phyloP scores from a whole-genome alignment of 2,113 vertebrate species.

The Dipodomys merriami region DNA sequence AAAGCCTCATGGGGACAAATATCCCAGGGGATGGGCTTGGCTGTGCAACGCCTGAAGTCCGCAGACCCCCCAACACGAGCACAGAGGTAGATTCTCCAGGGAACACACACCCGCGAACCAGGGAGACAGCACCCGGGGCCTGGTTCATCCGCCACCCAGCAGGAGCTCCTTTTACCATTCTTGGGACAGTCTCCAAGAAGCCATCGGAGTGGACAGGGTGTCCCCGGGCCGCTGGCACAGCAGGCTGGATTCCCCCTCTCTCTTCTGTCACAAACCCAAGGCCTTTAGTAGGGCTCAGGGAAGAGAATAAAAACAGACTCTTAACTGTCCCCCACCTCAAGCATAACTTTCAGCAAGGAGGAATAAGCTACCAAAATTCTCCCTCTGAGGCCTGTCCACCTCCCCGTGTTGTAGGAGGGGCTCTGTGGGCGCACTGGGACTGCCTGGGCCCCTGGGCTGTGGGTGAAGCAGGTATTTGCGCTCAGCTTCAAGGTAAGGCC shows the following conservation, averaged over 20 bases:
- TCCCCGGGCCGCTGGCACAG: no score
- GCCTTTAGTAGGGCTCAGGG: no score
- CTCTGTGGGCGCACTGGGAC: background rate
- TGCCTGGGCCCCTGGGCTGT: accelerated
- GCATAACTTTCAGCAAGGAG: background rate
- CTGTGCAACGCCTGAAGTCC: no score
- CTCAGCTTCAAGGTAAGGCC: no score
- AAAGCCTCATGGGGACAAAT: background rate
- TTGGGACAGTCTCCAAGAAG: background rate
- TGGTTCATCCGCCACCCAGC: background rate
- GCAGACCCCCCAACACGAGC: no score
- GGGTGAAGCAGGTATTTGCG: background rate
- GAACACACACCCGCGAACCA: no score
- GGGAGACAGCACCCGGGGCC: background rate
- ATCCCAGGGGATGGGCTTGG: no score
- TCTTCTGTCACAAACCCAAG: background rate
- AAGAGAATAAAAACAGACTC: background rate
- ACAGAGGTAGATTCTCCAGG: no score
- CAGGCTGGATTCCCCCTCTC: background rate
- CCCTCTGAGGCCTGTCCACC: background rate
- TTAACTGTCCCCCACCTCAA: background rate
- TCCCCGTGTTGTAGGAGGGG: background rate
- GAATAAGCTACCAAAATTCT: background rate
- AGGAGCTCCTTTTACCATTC: background rate
- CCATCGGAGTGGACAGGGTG: background rate